Conservation (phyloP, 2,797 vertebrate species). For the Malurus splendens region DNA sequence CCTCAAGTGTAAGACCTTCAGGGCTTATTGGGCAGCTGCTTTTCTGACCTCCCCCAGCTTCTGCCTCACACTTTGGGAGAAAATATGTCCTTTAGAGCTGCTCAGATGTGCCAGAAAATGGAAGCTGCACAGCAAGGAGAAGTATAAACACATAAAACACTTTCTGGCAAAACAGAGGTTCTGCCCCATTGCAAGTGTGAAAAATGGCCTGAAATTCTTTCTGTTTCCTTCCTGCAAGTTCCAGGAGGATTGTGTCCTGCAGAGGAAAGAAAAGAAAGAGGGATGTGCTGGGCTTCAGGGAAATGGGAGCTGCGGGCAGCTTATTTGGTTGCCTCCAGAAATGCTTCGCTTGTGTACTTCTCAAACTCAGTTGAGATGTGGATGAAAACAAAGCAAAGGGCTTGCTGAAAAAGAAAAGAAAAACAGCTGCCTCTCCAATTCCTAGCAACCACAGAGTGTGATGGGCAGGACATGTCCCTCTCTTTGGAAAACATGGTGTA, state of each 20-base stretch:
- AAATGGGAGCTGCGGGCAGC: background rate
- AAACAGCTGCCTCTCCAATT: background rate
- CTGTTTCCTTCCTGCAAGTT: background rate
- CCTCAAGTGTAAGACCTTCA: background rate
- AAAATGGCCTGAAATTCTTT: background rate
- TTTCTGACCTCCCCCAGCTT: background rate
- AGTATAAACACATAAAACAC: background rate
- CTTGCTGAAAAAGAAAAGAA: slow-evolving; percentile 9
- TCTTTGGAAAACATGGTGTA: background rate
- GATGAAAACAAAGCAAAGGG: background rate
- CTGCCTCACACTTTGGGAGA: background rate
- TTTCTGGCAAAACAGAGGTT: background rate
- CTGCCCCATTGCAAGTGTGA: background rate
- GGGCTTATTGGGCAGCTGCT: background rate
- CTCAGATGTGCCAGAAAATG: background rate
- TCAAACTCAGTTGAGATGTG: background rate
- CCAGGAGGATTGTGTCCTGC: background rate
- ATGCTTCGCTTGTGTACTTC: background rate
- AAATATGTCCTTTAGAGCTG: background rate
- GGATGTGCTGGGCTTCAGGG: background rate
- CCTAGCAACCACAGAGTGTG: background rate
- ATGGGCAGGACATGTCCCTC: background rate
- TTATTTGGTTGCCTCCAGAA: background rate
- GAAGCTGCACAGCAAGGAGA: background rate
- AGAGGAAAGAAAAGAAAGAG: background rate